Base-by-base conservation (phyloP, 2,888 invertebrate species). In the Oligia strigilis region DNA sequence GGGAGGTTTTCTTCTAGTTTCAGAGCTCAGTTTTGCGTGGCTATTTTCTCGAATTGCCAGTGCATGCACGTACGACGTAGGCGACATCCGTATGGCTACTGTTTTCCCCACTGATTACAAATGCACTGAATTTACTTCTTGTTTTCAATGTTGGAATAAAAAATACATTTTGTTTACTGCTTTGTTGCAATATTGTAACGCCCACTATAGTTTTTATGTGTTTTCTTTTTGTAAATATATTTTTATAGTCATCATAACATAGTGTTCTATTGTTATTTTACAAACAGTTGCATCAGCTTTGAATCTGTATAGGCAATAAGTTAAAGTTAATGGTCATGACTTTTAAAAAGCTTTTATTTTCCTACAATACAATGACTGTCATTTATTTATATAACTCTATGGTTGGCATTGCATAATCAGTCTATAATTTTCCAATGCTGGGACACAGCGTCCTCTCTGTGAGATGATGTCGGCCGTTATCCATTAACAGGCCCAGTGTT, bases 51-150 rank as follows among this genome's bases (percentile, higher is more conserved):
- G 88, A 88, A 94, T 96, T 95, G 91, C 84, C 74, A 95, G 92
- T 94, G 91, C 89, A 89, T 87, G 90, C 96, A 96, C 96, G 96
- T 96, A 93, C 82, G 77, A 83, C 89, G 95, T 94, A 93, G 94
- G 94, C 93, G 94, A 94, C 93, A 94, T 93, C 92, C 94, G 93
- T 93, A 92, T 91, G 93, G 95, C 96, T 96, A 94, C 96, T 93
- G 95, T 94, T 94, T 94, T 93, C 93, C 89, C 92, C 90, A 84
- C 92, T 94, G 95, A 94, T 95, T 95, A 95, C 94, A 93, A 95
- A 95, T 94, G 92, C 91, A 91, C 91, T 91, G 91, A 93, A 93
- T 93, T 93, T 92, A 90, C 90, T 91, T 92, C 87, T 89, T 84
- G 87, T 88, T 90, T 82, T 88, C 88, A 87, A 90, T 90, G 89